Conservation (phyloP, 2,113 vertebrate species). For the Nettapus auritus region DNA sequence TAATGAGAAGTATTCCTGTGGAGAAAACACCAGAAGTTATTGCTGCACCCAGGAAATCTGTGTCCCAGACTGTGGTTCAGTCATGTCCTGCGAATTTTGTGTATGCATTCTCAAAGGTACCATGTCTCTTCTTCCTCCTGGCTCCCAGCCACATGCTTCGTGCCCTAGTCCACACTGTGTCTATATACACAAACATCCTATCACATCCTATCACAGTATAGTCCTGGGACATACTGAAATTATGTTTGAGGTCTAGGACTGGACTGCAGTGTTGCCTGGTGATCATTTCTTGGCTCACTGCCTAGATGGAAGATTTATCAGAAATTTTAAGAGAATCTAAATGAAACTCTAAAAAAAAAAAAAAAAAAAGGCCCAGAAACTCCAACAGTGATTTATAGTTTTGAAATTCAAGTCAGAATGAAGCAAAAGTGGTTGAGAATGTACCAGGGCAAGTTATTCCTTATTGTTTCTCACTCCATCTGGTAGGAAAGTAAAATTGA, state of each 20-base stretch:
- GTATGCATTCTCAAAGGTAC: accelerated
- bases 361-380: neutral
- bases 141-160: neutral
- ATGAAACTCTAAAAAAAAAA: neutral
- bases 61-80: neutral
- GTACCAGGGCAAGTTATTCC: neutral
- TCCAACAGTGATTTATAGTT: neutral
- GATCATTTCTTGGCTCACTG: neutral
- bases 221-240: neutral
- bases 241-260: neutral
- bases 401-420: neutral
- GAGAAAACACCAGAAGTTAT: neutral
- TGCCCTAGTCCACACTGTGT: neutral
- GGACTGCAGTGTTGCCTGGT: neutral
- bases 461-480: neutral
- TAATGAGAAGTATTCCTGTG: neutral
- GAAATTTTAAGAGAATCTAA: neutral
- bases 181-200: accelerated
- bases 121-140: neutral
- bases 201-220: accelerated
- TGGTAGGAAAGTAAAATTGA: neutral
- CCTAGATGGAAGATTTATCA: neutral
- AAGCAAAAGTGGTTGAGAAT: neutral
- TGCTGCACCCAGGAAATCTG: neutral
- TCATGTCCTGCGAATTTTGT: neutral